These are phyloP conservation scores for Amphibalanus amphitrite DNA, from an alignment of 1,140 invertebrate species.

Conservation along the genomic window DNA sequence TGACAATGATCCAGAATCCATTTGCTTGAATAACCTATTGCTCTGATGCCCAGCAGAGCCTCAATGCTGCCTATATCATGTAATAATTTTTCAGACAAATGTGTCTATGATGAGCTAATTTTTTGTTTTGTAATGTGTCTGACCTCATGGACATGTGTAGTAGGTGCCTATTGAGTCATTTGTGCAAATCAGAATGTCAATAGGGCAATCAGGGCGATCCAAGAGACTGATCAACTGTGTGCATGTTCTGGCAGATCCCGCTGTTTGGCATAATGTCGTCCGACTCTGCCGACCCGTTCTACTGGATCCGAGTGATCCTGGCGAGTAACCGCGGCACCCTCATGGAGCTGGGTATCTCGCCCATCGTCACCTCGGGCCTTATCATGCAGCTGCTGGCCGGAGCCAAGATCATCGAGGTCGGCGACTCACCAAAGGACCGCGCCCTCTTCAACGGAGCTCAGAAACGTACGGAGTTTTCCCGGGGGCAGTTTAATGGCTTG, in stretches of 20 bases:
- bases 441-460: conserved; percentile 99
- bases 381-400: conserved; percentile 99
- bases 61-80: no score
- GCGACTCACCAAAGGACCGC: conserved; percentile 97
- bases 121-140: background rate
- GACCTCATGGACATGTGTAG: background rate
- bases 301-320: conserved; percentile 99
- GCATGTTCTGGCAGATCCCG: conserved; percentile 51
- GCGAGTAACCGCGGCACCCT: conserved; percentile 98
- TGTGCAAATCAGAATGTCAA: background rate
- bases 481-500: no score
- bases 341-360: conserved; percentile 99
- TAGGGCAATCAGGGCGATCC: background rate
- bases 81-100: no score
- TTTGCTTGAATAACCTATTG: no score
- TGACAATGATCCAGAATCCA: no score
- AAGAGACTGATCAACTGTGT: background rate
- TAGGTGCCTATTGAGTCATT: no score
- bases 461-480: conserved; percentile 49
- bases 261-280: conserved; percentile 99
- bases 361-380: conserved; percentile 97
- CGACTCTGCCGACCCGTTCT: conserved; percentile 99
- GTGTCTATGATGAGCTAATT: no score
- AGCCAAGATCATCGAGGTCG: conserved; percentile 98
- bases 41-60: no score